Percentiles rank a stretch among this genome's conserved stretches.
These are phyloP conservation scores for Electrophaes corylata DNA, from an alignment of 2,888 invertebrate genomes.

Conservation along the genomic window DNA sequence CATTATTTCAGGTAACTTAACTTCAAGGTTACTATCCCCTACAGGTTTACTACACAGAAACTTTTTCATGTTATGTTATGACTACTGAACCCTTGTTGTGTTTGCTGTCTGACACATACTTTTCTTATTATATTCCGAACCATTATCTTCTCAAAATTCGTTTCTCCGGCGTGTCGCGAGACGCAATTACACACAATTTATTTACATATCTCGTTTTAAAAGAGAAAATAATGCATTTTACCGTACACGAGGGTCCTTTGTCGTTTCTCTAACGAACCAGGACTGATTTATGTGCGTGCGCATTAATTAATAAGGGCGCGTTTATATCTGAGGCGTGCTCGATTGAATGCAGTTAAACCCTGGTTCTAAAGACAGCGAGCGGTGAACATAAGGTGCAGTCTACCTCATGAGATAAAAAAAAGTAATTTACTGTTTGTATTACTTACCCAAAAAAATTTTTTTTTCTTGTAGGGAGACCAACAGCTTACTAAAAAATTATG, in stretches of 20 bases:
- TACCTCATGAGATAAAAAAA: too few relatives aligned
- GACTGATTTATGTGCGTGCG: constrained; percentile 81
- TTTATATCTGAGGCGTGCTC: constrained; percentile 28
- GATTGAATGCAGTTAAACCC: constrained; percentile 20
- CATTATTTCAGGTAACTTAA: too few relatives aligned
- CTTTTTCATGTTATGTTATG: not conserved
- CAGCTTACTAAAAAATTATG: too few relatives aligned
- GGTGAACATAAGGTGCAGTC: not conserved
- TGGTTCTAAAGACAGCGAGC: not conserved
- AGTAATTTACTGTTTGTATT: too few relatives aligned
- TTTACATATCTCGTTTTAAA: constrained; percentile 56
- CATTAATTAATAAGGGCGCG: constrained; percentile 78
- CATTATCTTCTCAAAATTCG: constrained; percentile 36
- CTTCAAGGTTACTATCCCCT: too few relatives aligned
- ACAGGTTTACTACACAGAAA: too few relatives aligned
- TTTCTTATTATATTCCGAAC: constrained; percentile 5
- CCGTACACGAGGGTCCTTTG: constrained; percentile 62
- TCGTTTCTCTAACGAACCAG: constrained; percentile 78
- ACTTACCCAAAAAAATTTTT: too few relatives aligned
- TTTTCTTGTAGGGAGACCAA: too few relatives aligned
- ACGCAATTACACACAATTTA: constrained; percentile 73
- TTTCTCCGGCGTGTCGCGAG: constrained; percentile 47
- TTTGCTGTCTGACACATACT: not conserved
- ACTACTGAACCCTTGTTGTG: not conserved
- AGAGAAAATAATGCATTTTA: constrained; percentile 41